phyloP scores from a whole-genome alignment of 2,113 vertebrate genomes.

The Charadrius vociferus region DNA sequence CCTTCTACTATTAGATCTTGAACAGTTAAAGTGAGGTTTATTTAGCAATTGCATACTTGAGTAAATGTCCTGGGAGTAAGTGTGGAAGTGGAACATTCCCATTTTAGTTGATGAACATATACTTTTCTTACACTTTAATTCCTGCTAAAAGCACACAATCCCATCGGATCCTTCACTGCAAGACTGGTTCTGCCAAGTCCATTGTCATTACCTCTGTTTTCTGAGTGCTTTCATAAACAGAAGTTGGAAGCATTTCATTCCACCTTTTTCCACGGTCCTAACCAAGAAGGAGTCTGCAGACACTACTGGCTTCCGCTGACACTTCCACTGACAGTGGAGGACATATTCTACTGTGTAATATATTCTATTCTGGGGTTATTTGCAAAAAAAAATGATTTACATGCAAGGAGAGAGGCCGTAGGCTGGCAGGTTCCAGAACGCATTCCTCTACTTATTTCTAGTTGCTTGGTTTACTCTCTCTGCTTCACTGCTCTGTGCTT shows the following conservation, averaged over 20 bases:
- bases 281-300: not conserved
- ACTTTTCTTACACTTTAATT: not conserved
- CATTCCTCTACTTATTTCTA: not conserved
- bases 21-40: not conserved
- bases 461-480: not conserved
- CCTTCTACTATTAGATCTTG: not conserved
- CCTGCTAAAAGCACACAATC: not conserved
- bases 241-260: not conserved
- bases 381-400: not conserved
- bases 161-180: not conserved
- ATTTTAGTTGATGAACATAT: not conserved
- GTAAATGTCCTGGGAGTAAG: not conserved
- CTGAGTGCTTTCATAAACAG: not conserved
- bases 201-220: not conserved
- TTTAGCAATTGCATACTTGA: not conserved
- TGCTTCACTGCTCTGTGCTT: not conserved
- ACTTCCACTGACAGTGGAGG: not conserved
- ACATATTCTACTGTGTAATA: not conserved
- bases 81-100: not conserved
- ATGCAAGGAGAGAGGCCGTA: rapidly evolving
- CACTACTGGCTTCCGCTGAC: not conserved
- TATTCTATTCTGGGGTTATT: not conserved
- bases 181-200: not conserved
- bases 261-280: not conserved
- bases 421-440: not conserved